Conservation (phyloP, 2,888 invertebrate genomes). For the Hypselothyrea guttata region DNA sequence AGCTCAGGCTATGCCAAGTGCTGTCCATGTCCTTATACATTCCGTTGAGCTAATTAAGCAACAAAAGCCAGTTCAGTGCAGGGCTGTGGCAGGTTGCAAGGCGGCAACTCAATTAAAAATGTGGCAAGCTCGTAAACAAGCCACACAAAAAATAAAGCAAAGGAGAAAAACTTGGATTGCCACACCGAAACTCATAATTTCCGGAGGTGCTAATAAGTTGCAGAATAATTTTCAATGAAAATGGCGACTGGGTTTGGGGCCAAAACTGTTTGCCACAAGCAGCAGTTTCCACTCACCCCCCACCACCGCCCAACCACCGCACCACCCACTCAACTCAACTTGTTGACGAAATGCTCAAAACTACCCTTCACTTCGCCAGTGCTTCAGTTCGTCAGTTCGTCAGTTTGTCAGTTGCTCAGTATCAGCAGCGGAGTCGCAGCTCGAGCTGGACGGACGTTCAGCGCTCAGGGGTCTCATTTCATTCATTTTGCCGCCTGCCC, state of each 20-base stretch:
- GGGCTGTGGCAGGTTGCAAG: neutral
- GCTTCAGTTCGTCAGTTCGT: conserved; percentile 1
- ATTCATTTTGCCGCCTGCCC: conserved; percentile 52
- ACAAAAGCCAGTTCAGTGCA: conserved; percentile 47
- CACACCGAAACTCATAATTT: conserved; percentile 69
- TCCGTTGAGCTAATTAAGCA: conserved; percentile 61
- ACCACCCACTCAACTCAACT: conserved; percentile 37
- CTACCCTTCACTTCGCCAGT: conserved; percentile 29
- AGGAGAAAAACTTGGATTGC: conserved; percentile 36
- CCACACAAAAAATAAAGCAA: conserved; percentile 27
- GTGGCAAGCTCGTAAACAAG: conserved; percentile 53
- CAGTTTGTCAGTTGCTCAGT: conserved; percentile 44
- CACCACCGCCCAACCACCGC: neutral
- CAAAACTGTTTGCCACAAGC: conserved; percentile 40
- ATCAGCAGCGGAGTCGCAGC: neutral
- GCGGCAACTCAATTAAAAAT: conserved; percentile 67
- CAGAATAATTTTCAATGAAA: conserved; percentile 72
- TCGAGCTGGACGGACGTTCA: neutral
- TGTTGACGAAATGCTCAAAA: conserved; percentile 61
- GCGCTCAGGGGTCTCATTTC: conserved; percentile 20
- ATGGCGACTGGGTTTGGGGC: conserved; percentile 12
- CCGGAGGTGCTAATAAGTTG: conserved; percentile 77
- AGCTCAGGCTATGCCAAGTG: conserved; percentile 22
- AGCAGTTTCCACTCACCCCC: neutral
- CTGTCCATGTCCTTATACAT: conserved; percentile 35